These are phyloP conservation scores for Phthorimaea operculella DNA, from an alignment of 1,140 invertebrate species.

Conservation along the genomic window DNA sequence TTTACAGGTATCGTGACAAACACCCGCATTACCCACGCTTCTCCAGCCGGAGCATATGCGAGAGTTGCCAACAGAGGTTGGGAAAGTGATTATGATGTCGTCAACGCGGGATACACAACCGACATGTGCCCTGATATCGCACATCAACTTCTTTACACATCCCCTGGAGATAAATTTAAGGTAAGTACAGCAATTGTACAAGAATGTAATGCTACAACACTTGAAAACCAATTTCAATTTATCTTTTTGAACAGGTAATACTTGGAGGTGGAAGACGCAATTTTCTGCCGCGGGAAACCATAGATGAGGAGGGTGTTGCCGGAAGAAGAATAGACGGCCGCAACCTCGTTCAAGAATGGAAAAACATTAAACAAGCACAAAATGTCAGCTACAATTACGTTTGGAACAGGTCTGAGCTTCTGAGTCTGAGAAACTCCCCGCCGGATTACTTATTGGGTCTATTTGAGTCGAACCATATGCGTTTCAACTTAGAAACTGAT, in stretches of 20 bases:
- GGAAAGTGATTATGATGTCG: slow-evolving; percentile 77
- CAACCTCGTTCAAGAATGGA: slow-evolving; percentile 54
- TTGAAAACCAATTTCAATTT: too few species aligned
- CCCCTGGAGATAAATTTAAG: slow-evolving; percentile 71
- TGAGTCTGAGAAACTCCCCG: slow-evolving; percentile 32
- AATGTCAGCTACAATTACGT: slow-evolving; percentile 32
- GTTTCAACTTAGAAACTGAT: slow-evolving; percentile 50
- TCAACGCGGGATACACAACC: slow-evolving; percentile 35
- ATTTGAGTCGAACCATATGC: slow-evolving; percentile 50
- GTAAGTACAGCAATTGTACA: too few species aligned
- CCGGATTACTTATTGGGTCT: slow-evolving; percentile 63
- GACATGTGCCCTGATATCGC: slow-evolving; percentile 77
- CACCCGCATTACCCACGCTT: slow-evolving; percentile 82
- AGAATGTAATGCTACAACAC: too few species aligned
- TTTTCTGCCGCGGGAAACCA: slow-evolving; percentile 70
- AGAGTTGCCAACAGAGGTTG: slow-evolving; percentile 78
- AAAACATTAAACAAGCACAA: slow-evolving; percentile 40
- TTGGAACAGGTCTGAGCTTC: slow-evolving; percentile 15
- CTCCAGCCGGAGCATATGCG: slow-evolving; percentile 80
- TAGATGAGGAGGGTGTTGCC: slow-evolving; percentile 71
- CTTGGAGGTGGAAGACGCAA: slow-evolving; percentile 76
- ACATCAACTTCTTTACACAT: slow-evolving; percentile 75
- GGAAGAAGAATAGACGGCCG: slow-evolving; percentile 69
- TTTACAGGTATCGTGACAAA: slow-evolving; percentile 79
- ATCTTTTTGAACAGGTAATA: slow-evolving; percentile 1